Conservation (phyloP, 2,113 vertebrate species). For the Cervus canadensis region DNA sequence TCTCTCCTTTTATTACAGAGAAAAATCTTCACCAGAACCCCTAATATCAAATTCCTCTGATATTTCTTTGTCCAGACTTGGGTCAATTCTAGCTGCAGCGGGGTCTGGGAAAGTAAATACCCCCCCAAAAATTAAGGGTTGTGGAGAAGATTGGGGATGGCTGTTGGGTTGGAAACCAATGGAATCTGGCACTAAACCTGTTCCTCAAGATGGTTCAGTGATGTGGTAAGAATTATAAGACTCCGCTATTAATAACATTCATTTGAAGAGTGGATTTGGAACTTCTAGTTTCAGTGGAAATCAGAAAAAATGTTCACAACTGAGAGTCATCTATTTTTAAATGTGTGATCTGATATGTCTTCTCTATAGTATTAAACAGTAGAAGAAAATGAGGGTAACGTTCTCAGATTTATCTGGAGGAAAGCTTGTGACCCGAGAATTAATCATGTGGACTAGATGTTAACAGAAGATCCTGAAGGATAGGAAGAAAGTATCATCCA, state of each 20-base stretch:
- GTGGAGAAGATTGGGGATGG: not conserved
- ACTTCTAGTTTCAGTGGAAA: not conserved
- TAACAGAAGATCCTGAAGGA: not conserved
- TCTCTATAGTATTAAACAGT: not conserved
- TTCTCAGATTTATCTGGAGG: not conserved
- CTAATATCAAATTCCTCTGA: not conserved
- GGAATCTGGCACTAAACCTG: not conserved
- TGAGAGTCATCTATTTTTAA: not conserved
- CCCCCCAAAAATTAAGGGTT: not conserved
- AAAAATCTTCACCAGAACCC: not conserved
- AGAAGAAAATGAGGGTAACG: not conserved
- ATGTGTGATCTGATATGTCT: not conserved
- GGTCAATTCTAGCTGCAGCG: not conserved
- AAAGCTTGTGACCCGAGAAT: not conserved
- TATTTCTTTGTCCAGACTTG: not conserved
- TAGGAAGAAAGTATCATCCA: not conserved
- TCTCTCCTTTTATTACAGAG: not conserved
- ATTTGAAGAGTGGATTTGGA: not conserved
- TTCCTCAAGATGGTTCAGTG: not conserved
- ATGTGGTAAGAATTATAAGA: not conserved
- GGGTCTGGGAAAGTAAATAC: not conserved
- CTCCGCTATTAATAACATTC: not conserved
- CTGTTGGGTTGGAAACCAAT: not conserved
- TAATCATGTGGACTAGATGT: not conserved
- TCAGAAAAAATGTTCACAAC: not conserved